These are phyloP conservation scores for Amiota minor DNA, from an alignment of 2,888 invertebrate genomes.

Conservation along the genomic window DNA sequence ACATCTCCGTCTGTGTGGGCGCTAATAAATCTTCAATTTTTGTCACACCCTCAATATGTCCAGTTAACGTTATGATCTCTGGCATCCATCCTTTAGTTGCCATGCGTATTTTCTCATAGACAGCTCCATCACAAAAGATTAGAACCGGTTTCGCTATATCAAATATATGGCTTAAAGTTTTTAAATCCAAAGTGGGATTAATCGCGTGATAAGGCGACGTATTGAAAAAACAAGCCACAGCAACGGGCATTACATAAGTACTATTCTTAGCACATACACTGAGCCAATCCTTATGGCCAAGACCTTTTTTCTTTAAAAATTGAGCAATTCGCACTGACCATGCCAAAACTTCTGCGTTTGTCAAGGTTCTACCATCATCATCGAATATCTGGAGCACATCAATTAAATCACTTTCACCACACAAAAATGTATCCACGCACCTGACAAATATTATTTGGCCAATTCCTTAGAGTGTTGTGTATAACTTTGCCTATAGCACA, in stretches of 20 bases:
- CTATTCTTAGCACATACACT: slow-evolving; percentile 57
- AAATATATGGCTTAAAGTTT: slow-evolving; percentile 35
- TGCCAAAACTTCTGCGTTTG: slow-evolving; percentile 47
- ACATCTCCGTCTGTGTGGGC: slow-evolving; percentile 47
- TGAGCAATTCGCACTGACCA: slow-evolving; percentile 55
- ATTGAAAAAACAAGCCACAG: slow-evolving; percentile 53
- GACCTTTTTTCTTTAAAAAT: slow-evolving; percentile 46
- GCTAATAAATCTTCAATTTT: slow-evolving; percentile 44
- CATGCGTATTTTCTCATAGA: slow-evolving; percentile 45
- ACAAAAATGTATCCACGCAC: slow-evolving; percentile 28
- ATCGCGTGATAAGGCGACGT: slow-evolving; percentile 55
- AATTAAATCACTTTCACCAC: background rate
- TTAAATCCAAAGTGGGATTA: slow-evolving; percentile 49
- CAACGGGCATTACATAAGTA: slow-evolving; percentile 52
- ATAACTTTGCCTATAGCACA: slow-evolving; percentile 40
- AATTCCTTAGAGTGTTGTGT: slow-evolving; percentile 43
- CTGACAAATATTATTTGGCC: slow-evolving; percentile 46
- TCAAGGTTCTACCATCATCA: slow-evolving; percentile 47
- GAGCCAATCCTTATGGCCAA: slow-evolving; percentile 53
- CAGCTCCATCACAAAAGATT: slow-evolving; percentile 55
- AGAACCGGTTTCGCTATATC: slow-evolving; percentile 53
- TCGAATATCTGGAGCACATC: slow-evolving; percentile 51
- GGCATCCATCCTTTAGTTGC: slow-evolving; percentile 47
- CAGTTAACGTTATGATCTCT: slow-evolving; percentile 43
- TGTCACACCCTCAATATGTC: slow-evolving; percentile 40